Percentiles rank a stretch among this genome's conserved stretches.
Evolutionary conservation across 2,797 vertebrate species (phyloP).

Genomic region (Ptychobarbus kaznakovi): DNA sequence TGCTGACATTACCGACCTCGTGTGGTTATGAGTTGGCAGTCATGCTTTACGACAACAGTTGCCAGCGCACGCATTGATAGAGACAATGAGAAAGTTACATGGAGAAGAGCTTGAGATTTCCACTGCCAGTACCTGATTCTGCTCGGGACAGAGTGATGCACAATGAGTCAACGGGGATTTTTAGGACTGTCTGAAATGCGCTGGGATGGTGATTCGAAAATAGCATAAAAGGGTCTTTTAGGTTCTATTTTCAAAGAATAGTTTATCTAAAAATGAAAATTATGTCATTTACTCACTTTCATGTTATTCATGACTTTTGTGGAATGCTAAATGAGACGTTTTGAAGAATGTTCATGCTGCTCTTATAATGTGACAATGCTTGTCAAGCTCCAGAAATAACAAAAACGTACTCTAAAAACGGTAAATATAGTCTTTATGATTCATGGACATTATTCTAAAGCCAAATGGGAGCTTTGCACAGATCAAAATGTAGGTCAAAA

Average conservation of each 20-base stretch:
- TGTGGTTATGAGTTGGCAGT: conserved; percentile 60
- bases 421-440: not conserved
- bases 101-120: conserved; percentile 42
- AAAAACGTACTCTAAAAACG: not conserved
- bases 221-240: not conserved
- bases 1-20: conserved; percentile 63
- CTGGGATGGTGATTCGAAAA: not conserved
- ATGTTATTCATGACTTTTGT: not conserved
- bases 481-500: not conserved
- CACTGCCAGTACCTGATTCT: conserved; percentile 53
- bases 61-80: conserved; percentile 60
- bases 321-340: not conserved
- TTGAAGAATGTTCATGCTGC: conserved; percentile 3
- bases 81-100: conserved; percentile 38
- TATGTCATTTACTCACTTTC: not conserved
- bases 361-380: not conserved
- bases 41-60: conserved; percentile 58
- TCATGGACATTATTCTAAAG: not conserved
- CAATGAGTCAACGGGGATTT: conserved; percentile 26
- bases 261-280: conserved; percentile 16
- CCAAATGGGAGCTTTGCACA: not conserved
- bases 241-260: not conserved
- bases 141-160: conserved; percentile 27
- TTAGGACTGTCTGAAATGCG: not conserved
- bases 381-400: not conserved